Base-by-base conservation (phyloP, 2,113 vertebrate genomes). In the Oriolus oriolus region DNA sequence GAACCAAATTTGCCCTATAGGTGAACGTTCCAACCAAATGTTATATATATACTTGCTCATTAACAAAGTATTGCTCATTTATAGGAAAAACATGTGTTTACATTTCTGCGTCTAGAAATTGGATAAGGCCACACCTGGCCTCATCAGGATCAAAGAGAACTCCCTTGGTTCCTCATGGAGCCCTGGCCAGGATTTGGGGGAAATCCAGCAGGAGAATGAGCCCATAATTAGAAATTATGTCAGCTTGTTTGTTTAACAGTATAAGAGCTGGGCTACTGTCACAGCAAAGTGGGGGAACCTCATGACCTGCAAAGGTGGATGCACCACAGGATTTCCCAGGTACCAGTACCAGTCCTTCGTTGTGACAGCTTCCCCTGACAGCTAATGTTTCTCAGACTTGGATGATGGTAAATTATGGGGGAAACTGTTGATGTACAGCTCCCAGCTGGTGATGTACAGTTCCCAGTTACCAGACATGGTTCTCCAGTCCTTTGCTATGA, bases 21-120 rank as follows among this genome's bases (percentile, higher is more conserved):
- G 27, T 28, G 11, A 84, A 64, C 7, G 6, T 73, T 54, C 19
- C 14, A 54, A 54, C 11, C 5, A 63, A 54, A 27, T 23, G 6
- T 37, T 61, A 5, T 30, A n/a, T 61, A 26, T 30, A 12, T 35
- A 50, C 52, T 42, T 0, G 0, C 33, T 44, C 2, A 44, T 44
- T 71, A 22, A 14, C 10, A 63, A 37, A 31, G 4, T 63, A 22
- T 33, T 54, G 13, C 39, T 47, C 7, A 64, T 54, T 54, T 54
- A 39, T 4, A 64, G 23, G 11, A 10, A 64, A 64, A 84, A 39
- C 21, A 31, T 1, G 3, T 28, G 18, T 39, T 39, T 54, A 16
- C 9, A 4, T 39, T 74, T 54, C 28, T 28, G 11, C 19, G 23
- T 28, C 14, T 23, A 47, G 41, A 54, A 63, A 39, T 14, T n/a